These are phyloP conservation scores for Lophochroa leadbeateri DNA, from an alignment of 2,113 vertebrate species.

Conservation along the genomic window DNA sequence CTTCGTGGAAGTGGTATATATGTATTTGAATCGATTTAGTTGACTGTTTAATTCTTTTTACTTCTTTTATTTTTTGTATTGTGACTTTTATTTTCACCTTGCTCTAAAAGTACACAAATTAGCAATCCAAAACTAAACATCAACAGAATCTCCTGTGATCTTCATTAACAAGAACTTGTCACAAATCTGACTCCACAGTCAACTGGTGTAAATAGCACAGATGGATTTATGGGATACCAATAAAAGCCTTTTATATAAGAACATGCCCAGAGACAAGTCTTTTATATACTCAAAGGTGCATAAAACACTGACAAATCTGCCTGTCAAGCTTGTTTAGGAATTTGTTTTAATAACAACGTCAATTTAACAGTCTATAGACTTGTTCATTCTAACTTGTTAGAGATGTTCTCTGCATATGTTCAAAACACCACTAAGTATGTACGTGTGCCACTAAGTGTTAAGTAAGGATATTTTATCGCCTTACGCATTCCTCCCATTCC, in stretches of 20 bases:
- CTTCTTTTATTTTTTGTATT: not conserved
- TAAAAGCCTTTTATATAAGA: conserved; percentile 42
- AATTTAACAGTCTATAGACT: conserved; percentile 31
- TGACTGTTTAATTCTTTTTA: not conserved
- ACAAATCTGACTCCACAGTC: not conserved
- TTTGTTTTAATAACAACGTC: conserved; percentile 55
- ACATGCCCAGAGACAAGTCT: not conserved
- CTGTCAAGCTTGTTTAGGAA: conserved; percentile 24
- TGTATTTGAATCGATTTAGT: not conserved
- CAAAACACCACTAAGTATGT: not conserved
- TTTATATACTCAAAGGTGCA: conserved; percentile 30
- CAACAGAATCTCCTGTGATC: not conserved
- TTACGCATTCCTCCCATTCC: not conserved
- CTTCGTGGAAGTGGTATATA: not conserved
- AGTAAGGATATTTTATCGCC: not conserved
- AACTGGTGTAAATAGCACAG: not conserved
- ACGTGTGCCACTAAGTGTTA: not conserved
- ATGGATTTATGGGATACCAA: conserved; percentile 20
- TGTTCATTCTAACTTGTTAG: conserved; percentile 6
- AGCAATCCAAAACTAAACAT: not conserved
- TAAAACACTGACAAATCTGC: conserved; percentile 40
- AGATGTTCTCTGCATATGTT: not conserved
- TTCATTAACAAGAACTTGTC: not conserved
- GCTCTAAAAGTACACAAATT: not conserved
- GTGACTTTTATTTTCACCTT: not conserved